These are phyloP conservation scores for Folsomia manolachei DNA, from an alignment of 2,888 invertebrate species.

Conservation along the genomic window DNA sequence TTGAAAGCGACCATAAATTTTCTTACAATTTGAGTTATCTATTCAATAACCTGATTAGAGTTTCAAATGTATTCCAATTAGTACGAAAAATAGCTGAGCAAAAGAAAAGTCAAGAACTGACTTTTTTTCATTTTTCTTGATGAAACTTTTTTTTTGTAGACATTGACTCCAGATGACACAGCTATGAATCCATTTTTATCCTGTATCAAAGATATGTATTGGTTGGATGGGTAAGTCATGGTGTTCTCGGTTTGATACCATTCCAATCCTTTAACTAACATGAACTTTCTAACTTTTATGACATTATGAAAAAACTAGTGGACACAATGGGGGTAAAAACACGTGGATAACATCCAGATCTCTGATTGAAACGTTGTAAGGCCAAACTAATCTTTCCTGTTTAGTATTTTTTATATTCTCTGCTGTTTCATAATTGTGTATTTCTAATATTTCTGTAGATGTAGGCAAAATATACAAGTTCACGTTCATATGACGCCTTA, in stretches of 20 bases:
- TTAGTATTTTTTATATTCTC: too few species aligned
- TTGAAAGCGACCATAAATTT: background rate
- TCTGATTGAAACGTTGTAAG: slow-evolving; percentile 70
- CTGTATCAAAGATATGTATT: slow-evolving; percentile 73
- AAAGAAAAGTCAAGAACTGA: too few species aligned
- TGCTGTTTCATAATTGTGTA: too few species aligned
- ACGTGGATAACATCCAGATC: slow-evolving; percentile 80
- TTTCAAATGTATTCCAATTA: too few species aligned
- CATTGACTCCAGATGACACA: slow-evolving; percentile 64
- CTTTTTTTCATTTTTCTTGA: too few species aligned
- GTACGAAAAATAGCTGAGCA: too few species aligned
- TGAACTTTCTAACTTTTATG: slow-evolving; percentile 66
- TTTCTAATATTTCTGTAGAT: too few species aligned
- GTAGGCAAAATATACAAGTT: slow-evolving; percentile 67
- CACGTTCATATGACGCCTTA: slow-evolving; percentile 86
- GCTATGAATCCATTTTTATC: slow-evolving; percentile 65
- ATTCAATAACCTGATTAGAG: too few species aligned
- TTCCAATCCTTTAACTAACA: too few species aligned
- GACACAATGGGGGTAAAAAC: slow-evolving; percentile 81
- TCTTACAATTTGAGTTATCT: background rate
- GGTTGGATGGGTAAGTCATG: slow-evolving; percentile 62
- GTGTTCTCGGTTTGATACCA: too few species aligned
- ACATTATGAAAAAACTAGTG: too few species aligned
- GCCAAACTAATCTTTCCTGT: too few species aligned
- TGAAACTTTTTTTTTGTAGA: slow-evolving; percentile 51